A percentile compares a stretch with the other conserved stretches of the same genome.
Conservation (phyloP, 2,888 invertebrate genomes). For the Podotricha telesiphe region DNA sequence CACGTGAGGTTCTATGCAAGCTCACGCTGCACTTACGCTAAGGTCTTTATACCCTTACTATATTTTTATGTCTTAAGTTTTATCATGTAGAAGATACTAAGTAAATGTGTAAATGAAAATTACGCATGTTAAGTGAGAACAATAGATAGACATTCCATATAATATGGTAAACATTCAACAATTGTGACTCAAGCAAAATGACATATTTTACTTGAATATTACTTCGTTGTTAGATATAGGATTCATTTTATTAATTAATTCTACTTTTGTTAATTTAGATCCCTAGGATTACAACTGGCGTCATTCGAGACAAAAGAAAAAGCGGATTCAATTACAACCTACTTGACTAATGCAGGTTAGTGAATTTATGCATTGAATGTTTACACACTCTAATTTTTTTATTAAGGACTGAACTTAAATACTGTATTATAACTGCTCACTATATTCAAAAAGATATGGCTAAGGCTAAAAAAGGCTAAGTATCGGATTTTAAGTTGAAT, state of each 20-base stretch:
- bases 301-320: conserved; percentile 95
- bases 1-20: conserved; percentile 57
- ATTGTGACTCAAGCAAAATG: no score
- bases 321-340: conserved; percentile 92
- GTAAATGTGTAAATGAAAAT: conserved; percentile 2
- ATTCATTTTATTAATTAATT: conserved; percentile 44
- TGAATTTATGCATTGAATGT: not conserved
- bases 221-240: no score
- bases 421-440: no score
- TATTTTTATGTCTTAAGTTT: no score
- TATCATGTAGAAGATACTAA: conserved; percentile 56
- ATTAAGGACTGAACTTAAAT: no score
- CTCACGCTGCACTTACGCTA: conserved; percentile 51
- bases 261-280: conserved; percentile 75
- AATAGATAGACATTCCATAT: no score
- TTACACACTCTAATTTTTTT: not conserved
- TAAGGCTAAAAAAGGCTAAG: no score
- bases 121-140: not conserved
- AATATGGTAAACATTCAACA: no score
- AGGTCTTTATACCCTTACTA: conserved; percentile 52
- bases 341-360: conserved; percentile 90
- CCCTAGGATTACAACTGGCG: conserved; percentile 91
- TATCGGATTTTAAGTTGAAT: not conserved
- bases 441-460: no score
- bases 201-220: no score